Evolutionary conservation across 2,113 vertebrate genomes (phyloP), one percentile per base, ranked within the genome.

Genomic region (Cardinalis cardinalis): DNA sequence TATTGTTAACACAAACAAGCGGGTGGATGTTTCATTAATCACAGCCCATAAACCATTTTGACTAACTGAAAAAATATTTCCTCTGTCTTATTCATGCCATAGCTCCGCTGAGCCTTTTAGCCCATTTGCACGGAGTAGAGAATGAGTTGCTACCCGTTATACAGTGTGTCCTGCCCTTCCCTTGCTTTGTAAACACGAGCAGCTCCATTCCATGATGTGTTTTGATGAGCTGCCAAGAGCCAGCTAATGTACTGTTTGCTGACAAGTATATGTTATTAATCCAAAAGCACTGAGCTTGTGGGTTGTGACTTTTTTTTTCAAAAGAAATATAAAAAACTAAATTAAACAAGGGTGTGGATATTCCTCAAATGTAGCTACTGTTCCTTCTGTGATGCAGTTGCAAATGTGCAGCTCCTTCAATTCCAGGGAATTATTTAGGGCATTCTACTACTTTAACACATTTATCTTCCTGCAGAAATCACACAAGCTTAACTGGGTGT

Each of bases 221-320:
- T 97, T 96, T 97, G 97, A 97, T 94, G 88, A 74, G 48, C 66
- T 83, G 97, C 97, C 97, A 97, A 97, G 92, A 96, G 90, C 94
- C 94, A 97, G 97, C 96, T 97, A 97, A 96, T 94, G 95, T 95
- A 96, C 96, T 97, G 94, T 98, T 98, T 97, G 97, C 97, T 97
- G 97, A 97, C 97, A 97, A 97, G 97, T 95, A 93, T 96, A 95
- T 96, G 95, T 95, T 95, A 95, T 95, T 32, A 87, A 95, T 96
- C 92, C 89, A 91, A 97, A 95, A 95, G 93, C 88, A 84, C 65
- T 85, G 90, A 95, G 92, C 92, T 89, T 86, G 86, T 92, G 90
- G 93, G 71, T 74, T 95, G 89, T 83, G 95, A 95, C 90, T 85
- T 69, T 52, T 18, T 46, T 63, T 65, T 77, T 4, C 25, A 41